phyloP scores from a whole-genome alignment of 1,140 invertebrate species.

The Aphis gossypii region DNA sequence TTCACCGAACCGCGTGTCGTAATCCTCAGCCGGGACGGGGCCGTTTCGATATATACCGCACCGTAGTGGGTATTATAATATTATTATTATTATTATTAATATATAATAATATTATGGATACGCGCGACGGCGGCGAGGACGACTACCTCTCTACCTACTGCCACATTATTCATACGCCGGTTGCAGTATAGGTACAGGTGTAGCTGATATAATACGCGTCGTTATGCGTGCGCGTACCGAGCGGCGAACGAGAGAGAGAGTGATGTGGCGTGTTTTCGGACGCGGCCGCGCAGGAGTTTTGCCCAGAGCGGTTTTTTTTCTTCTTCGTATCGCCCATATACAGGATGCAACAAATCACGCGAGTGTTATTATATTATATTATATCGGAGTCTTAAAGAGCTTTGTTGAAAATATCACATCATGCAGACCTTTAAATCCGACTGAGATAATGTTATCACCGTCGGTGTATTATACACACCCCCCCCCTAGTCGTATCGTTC shows the following conservation, averaged over 20 bases:
- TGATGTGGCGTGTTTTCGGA: constrained; percentile 5
- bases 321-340: background rate
- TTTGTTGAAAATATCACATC: background rate
- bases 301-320: background rate
- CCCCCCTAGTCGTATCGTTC: background rate
- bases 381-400: background rate
- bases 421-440: too few relatives aligned
- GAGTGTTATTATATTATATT: too few relatives aligned
- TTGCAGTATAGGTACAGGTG: background rate
- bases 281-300: background rate
- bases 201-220: background rate
- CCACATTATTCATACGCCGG: background rate
- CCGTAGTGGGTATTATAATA: background rate
- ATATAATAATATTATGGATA: background rate
- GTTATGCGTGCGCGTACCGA: background rate
- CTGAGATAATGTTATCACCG: too few relatives aligned
- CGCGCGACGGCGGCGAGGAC: background rate
- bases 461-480: too few relatives aligned
- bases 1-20: constrained; percentile 17
- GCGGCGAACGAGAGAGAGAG: background rate
- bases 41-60: background rate
- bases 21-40: background rate
- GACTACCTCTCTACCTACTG: constrained; percentile 6
- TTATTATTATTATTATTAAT: background rate
- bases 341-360: background rate